These are phyloP conservation scores for Contarinia nasturtii DNA, from an alignment of 1,140 invertebrate genomes.

Conservation along the genomic window DNA sequence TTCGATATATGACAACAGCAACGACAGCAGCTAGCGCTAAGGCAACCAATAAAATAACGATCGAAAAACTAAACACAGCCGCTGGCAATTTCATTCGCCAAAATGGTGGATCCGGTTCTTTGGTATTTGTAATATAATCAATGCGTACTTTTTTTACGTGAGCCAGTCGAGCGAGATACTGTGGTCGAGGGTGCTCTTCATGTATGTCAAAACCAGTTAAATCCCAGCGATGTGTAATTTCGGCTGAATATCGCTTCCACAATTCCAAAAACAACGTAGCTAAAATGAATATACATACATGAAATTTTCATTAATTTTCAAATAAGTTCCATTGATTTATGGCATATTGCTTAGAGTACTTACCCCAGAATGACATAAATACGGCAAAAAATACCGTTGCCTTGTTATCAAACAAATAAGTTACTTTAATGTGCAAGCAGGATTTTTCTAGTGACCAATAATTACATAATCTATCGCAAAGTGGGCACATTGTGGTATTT, in stretches of 20 bases:
- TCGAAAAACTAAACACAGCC: slow-evolving; percentile 63
- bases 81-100: slow-evolving; percentile 73
- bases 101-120: slow-evolving; percentile 70
- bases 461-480: slow-evolving; percentile 67
- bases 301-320: no score
- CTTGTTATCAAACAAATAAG: slow-evolving; percentile 89
- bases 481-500: slow-evolving; percentile 57
- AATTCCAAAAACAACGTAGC: slow-evolving; percentile 76
- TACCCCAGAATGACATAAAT: slow-evolving; percentile 94
- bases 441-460: slow-evolving; percentile 78
- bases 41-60: slow-evolving; percentile 56
- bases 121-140: slow-evolving; percentile 47
- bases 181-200: slow-evolving; percentile 73
- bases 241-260: slow-evolving; percentile 84
- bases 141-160: slow-evolving; percentile 42
- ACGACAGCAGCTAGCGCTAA: slow-evolving; percentile 73
- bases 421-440: slow-evolving; percentile 68
- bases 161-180: slow-evolving; percentile 53
- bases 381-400: slow-evolving; percentile 86
- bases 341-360: no score
- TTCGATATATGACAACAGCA: slow-evolving; percentile 80
- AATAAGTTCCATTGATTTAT: no score
- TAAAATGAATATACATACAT: no score
- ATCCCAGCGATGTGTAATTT: slow-evolving; percentile 83
- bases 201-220: slow-evolving; percentile 69